Evolutionary conservation across 2,113 vertebrate genomes (phyloP).

Genomic region (Prunella himalayana): DNA sequence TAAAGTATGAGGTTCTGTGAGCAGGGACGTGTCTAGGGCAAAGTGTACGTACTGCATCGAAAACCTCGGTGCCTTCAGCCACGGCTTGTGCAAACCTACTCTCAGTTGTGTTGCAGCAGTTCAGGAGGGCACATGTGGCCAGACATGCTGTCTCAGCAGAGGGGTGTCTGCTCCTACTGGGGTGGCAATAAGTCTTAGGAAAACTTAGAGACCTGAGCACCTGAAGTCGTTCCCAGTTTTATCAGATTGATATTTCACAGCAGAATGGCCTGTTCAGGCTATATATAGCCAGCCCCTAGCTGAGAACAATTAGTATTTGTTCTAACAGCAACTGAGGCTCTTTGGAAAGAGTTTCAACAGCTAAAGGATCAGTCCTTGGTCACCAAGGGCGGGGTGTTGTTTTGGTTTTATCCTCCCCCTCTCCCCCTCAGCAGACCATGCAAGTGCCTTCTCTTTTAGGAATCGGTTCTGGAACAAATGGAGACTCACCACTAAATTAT

Average conservation of each 20-base stretch:
- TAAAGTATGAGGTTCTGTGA: slow-evolving; percentile 36
- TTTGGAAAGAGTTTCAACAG: slow-evolving; percentile 16
- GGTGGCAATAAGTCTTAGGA: not conserved
- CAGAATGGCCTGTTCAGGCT: not conserved
- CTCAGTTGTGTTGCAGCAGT: not conserved
- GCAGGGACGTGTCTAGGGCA: slow-evolving; percentile 40
- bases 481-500: not conserved
- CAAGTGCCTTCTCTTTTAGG: slow-evolving; percentile 8
- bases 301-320: slow-evolving; percentile 23
- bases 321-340: not conserved
- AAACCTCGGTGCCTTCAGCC: not conserved
- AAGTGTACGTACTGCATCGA: not conserved
- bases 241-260: not conserved
- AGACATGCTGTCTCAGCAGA: not conserved
- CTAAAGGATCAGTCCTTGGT: not conserved
- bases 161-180: not conserved
- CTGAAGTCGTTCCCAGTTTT: not conserved
- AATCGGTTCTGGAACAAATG: not conserved
- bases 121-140: not conserved
- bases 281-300: not conserved
- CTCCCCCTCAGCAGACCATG: not conserved
- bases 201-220: not conserved
- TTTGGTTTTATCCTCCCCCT: not conserved
- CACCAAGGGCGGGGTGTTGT: not conserved
- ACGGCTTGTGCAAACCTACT: not conserved